Conservation (phyloP, 2,113 vertebrate genomes). For the Pionites leucogaster region DNA sequence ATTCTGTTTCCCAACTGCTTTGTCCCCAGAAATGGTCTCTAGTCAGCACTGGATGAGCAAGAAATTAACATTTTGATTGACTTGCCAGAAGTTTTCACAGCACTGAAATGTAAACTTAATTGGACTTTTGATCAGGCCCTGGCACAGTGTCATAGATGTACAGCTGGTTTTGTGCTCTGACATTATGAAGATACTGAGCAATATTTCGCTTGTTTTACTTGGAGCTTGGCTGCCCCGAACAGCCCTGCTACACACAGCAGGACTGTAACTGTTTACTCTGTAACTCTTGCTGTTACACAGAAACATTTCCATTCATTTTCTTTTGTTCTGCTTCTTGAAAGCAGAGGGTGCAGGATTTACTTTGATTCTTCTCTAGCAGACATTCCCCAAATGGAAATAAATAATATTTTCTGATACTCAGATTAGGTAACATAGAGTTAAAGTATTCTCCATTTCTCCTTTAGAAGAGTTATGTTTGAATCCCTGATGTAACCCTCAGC, state of each 20-base stretch:
- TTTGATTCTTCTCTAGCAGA: background rate
- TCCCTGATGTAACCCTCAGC: background rate
- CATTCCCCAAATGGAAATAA: background rate
- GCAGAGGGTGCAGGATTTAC: background rate
- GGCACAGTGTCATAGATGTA: fast-evolving
- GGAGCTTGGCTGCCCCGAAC: background rate
- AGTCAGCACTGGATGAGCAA: background rate
- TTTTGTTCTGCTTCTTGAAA: background rate
- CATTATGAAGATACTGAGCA: background rate
- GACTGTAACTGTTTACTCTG: background rate
- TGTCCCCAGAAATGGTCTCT: background rate
- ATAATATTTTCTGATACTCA: background rate
- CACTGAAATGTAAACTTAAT: background rate
- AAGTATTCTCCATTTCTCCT: background rate
- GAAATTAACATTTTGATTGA: background rate
- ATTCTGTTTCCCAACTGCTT: background rate
- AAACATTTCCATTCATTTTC: background rate
- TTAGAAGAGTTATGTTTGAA: background rate
- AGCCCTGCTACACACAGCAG: no score
- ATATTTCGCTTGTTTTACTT: background rate
- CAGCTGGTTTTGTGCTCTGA: background rate
- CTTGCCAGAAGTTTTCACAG: background rate
- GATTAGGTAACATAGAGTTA: background rate
- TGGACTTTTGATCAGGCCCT: background rate
- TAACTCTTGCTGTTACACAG: background rate